phyloP scores from a whole-genome alignment of 2,797 vertebrate species.

The Tauraco hartlaubi region DNA sequence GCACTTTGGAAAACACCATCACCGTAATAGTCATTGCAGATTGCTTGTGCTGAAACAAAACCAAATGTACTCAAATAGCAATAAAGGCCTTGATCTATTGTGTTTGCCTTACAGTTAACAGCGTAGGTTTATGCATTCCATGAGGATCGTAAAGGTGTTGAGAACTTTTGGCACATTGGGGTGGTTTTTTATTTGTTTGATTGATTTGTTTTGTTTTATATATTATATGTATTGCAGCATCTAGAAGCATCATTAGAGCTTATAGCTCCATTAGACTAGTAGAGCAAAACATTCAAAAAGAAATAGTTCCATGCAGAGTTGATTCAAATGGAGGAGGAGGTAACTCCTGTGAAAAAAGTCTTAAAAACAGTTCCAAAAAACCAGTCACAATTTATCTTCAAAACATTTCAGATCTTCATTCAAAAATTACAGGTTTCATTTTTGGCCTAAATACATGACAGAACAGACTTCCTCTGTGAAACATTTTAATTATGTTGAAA shows the following conservation, averaged over 20 bases:
- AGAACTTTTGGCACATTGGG: not conserved
- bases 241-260: not conserved
- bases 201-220: not conserved
- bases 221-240: not conserved
- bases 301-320: not conserved
- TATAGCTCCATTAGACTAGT: not conserved
- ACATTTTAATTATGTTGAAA: not conserved
- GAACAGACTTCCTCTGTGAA: not conserved
- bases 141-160: not conserved
- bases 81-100: not conserved
- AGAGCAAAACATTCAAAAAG: not conserved
- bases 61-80: not conserved
- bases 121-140: accelerated
- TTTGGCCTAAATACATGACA: not conserved
- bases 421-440: not conserved
- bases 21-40: not conserved
- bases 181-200: accelerated
- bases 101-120: not conserved
- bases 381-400: not conserved
- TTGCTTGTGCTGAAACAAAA: not conserved
- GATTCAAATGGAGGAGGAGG: not conserved
- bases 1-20: not conserved
- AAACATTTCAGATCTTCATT: not conserved
- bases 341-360: not conserved
- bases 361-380: not conserved